Conservation (phyloP, 2,113 vertebrate species). For the Anarrhichthys ocellatus region DNA sequence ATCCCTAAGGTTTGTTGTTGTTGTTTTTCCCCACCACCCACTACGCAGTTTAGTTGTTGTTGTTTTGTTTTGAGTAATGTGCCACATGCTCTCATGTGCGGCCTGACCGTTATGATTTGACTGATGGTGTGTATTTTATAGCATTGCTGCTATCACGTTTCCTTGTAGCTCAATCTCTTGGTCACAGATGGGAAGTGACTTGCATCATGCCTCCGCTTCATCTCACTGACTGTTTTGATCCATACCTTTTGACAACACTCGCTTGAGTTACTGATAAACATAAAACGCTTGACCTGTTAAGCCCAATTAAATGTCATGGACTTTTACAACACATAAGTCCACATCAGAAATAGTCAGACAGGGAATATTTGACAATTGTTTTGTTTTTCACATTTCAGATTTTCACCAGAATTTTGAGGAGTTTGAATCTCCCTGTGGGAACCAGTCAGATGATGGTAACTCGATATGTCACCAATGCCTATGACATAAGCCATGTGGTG, state of each 20-base stretch:
- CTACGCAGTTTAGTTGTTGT: not conserved
- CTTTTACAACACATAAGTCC: not conserved
- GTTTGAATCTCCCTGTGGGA: conserved; percentile 97
- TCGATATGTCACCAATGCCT: conserved; percentile 93
- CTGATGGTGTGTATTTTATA: conserved; percentile 48
- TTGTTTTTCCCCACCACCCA: not conserved
- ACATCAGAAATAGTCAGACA: not conserved
- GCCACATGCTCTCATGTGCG: conserved; percentile 16
- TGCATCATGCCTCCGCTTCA: conserved; percentile 35
- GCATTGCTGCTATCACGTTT: conserved; percentile 61
- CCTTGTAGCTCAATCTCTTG: conserved; percentile 48
- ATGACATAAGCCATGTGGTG: conserved; percentile 95
- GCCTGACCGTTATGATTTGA: conserved; percentile 12
- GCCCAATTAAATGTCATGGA: not conserved
- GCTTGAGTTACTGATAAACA: not conserved
- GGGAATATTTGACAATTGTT: not conserved
- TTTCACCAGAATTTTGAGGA: conserved; percentile 96
- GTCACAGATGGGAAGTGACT: conserved; percentile 18
- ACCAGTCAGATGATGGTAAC: conserved; percentile 95
- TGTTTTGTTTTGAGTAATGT: conserved; percentile 53
- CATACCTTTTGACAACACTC: conserved; percentile 16
- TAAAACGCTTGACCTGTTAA: not conserved
- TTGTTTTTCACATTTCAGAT: conserved; percentile 83
- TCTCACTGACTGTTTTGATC: conserved; percentile 18
- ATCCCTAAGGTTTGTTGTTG: conserved; percentile 92